Conservation (phyloP, 1,140 invertebrate genomes). For the Sminthurinus signatus region DNA sequence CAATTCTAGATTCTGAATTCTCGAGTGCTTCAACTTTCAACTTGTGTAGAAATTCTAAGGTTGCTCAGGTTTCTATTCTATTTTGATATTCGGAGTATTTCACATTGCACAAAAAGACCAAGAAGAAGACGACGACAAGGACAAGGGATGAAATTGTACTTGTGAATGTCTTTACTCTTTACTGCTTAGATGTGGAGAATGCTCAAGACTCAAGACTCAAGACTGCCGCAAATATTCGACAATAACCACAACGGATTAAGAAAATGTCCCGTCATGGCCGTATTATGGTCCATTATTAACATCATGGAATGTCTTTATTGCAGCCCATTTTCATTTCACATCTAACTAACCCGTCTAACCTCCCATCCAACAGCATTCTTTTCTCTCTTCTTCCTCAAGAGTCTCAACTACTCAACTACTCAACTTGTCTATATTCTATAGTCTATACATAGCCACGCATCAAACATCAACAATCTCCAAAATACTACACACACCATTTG, state of each 20-base stretch:
- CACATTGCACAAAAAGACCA: too few species aligned
- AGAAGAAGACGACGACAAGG: too few species aligned
- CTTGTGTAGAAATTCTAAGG: too few species aligned
- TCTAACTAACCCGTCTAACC: conserved; percentile 21
- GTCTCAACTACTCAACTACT: background rate
- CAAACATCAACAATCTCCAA: background rate
- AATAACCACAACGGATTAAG: conserved; percentile 36
- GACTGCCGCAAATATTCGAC: conserved; percentile 28
- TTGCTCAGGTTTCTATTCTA: too few species aligned
- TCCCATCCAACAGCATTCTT: background rate
- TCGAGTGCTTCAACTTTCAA: too few species aligned
- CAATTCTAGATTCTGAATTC: too few species aligned
- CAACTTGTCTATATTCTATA: background rate
- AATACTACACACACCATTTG: background rate
- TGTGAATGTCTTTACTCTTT: too few species aligned
- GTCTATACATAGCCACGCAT: background rate
- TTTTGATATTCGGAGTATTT: too few species aligned
- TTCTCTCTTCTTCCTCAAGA: background rate
- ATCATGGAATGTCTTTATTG: conserved; percentile 40
- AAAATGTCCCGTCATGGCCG: conserved; percentile 24
- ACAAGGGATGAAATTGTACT: too few species aligned
- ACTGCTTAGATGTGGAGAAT: too few species aligned
- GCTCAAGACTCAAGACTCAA: too few species aligned
- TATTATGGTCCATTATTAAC: conserved; percentile 39
- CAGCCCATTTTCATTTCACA: conserved; percentile 37